Percentiles rank a stretch among this genome's conserved stretches.
phyloP scores from a whole-genome alignment of 1,140 invertebrate genomes.

The Leptestheria dahalacensis region DNA sequence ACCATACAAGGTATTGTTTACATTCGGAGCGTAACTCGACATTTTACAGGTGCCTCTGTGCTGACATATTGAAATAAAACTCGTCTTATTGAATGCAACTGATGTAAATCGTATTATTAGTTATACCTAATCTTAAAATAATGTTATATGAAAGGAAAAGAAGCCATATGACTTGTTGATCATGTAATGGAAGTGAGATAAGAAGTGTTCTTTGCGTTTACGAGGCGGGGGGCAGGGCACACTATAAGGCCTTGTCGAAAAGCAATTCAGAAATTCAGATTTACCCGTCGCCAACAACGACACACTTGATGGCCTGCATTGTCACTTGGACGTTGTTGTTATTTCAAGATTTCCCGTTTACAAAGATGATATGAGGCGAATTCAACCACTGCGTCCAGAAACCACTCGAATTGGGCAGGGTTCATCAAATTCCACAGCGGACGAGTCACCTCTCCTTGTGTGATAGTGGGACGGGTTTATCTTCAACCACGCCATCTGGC shows the following conservation, averaged over 20 bases:
- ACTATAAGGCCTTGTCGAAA: not conserved
- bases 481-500: not conserved
- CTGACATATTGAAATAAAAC: too few species aligned
- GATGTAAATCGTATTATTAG: not conserved
- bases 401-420: not conserved
- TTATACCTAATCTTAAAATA: not conserved
- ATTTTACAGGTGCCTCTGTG: not conserved
- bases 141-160: not conserved
- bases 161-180: not conserved
- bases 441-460: not conserved
- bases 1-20: not conserved
- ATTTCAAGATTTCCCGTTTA: too few species aligned
- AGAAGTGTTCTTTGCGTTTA: not conserved
- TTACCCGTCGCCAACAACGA: constrained; percentile 82
- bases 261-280: not conserved
- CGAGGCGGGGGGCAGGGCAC: not conserved
- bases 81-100: too few species aligned
- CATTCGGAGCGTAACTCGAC: not conserved
- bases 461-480: too few species aligned
- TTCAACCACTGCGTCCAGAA: not conserved
- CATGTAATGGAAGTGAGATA: too few species aligned
- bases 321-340: constrained; percentile 13
- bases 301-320: constrained; percentile 92
- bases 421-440: not conserved
- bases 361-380: too few species aligned